These are phyloP conservation scores for Neolamprologus variostigma DNA, from an alignment of 2,113 vertebrate species.

Conservation along the genomic window DNA sequence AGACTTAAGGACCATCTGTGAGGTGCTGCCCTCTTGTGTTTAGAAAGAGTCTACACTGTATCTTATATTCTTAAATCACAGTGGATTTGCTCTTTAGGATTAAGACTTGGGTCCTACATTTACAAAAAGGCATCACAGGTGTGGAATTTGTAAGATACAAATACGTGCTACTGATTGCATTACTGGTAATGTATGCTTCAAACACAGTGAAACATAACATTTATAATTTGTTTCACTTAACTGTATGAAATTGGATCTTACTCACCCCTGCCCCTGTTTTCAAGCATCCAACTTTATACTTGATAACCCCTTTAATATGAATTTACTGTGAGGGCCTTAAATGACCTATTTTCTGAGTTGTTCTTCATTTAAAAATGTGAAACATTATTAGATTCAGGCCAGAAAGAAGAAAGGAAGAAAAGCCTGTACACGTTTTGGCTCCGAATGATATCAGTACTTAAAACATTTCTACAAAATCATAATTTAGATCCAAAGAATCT, in stretches of 20 bases:
- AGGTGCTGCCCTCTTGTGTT: constrained; percentile 35
- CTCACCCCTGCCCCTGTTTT: neutral
- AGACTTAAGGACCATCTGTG: neutral
- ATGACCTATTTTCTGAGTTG: neutral
- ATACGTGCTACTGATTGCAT: neutral
- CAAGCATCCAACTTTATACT: neutral
- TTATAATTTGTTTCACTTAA: neutral
- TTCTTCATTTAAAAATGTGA: neutral
- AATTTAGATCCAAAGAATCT: neutral
- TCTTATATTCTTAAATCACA: neutral
- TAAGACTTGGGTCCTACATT: neutral
- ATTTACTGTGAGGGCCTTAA: neutral
- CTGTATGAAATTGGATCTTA: neutral
- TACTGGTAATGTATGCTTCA: neutral
- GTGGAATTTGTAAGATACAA: neutral
- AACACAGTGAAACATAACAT: neutral
- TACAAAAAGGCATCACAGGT: neutral
- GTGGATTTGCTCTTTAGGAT: neutral
- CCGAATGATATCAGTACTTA: neutral
- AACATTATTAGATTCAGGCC: neutral
- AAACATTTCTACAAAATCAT: neutral
- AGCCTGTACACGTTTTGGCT: neutral
- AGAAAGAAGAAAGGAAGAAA: neutral
- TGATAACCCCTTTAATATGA: neutral
- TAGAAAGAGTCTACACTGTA: neutral